Base-by-base conservation (phyloP, 2,113 vertebrate species). In the Danionella cerebrum region DNA sequence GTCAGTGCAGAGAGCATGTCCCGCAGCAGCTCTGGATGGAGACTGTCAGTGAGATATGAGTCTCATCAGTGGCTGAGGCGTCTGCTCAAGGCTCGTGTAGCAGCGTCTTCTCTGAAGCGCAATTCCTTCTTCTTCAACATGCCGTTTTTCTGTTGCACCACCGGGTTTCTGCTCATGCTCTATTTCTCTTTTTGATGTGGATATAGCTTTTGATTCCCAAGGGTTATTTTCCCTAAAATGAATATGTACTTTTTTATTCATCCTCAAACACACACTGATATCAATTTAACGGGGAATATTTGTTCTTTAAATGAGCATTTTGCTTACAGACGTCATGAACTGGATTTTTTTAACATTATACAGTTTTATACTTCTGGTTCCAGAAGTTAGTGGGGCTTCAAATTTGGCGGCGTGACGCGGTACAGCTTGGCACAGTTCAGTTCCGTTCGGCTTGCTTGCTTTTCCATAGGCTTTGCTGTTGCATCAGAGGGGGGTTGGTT, bases 21-120 rank as follows among this genome's bases (percentile, higher is more conserved):
- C 53, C 19, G 22, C 35, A 57, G 21, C 21, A 60, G 25, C 39
- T 13, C 14, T 45, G 25, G 57, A 60, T 60, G 14, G 16, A 12
- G 57, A 60, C 24, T 16, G 24, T 27, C 57, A 60, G 24, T 41
- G 22, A 41, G n/a, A 41, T 39, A 58, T 58, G 55, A 39, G 55
- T 39, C 38, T 60, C 39, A 60, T 60, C 39, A 60, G 57, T 44
- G 57, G 57, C 39, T 25, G 27, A 11, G 25, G 25, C 6, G 22
- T 35, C 19, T 38, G 22, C 48, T 16, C 38, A 47, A 38, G 53
- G 42, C 33, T 24, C 27, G 66, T 48, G 10, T 36, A 13, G 44
- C 13, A 31, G 16, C 29, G 10, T 60, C 39, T 60, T 29, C 39
- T 60, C 36, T 59, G 55, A 53, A 53, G 16, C 33, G 51, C 14